phyloP scores from a whole-genome alignment of 2,113 vertebrate genomes.

The Pachypanchax playfairii region DNA sequence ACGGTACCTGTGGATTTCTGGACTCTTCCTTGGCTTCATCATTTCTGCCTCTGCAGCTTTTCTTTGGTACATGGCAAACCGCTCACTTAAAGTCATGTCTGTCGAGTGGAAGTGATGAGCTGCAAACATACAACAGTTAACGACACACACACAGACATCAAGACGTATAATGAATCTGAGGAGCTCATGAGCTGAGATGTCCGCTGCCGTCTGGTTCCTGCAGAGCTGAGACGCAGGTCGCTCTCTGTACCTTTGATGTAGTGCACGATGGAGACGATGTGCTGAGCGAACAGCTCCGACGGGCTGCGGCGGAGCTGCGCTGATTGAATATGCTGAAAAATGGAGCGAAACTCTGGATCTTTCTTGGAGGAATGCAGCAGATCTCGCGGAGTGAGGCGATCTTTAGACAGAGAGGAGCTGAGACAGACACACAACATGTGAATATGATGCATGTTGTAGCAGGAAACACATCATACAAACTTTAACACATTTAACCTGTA shows the following conservation, averaged over 20 bases:
- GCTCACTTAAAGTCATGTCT: slow-evolving; percentile 93
- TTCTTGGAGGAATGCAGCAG: slow-evolving; percentile 89
- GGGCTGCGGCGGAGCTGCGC: slow-evolving; percentile 91
- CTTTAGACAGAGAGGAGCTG: slow-evolving; percentile 89
- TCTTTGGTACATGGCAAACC: slow-evolving; percentile 98
- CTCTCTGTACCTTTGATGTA: slow-evolving; percentile 91
- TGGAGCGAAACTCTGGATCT: slow-evolving; percentile 93
- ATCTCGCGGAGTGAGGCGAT: slow-evolving; percentile 86
- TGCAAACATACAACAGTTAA: slow-evolving; percentile 62
- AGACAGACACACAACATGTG: no score
- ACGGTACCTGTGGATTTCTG: slow-evolving; percentile 96
- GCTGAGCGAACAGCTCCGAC: slow-evolving; percentile 95
- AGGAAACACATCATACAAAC: no score
- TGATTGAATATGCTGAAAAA: slow-evolving; percentile 95
- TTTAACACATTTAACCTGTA: no score
- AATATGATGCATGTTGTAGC: no score
- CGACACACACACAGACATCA: not conserved
- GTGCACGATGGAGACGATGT: slow-evolving; percentile 97
- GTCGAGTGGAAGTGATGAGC: slow-evolving; percentile 95
- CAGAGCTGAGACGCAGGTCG: no score
- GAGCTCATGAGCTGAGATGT: no score
- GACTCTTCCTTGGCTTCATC: slow-evolving; percentile 95
- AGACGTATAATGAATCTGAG: no score
- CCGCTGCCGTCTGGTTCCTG: no score
- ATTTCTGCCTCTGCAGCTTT: slow-evolving; percentile 93